Evolutionary conservation across 2,888 invertebrate species (phyloP).

Genomic region (Dorcus parallelipipedus): DNA sequence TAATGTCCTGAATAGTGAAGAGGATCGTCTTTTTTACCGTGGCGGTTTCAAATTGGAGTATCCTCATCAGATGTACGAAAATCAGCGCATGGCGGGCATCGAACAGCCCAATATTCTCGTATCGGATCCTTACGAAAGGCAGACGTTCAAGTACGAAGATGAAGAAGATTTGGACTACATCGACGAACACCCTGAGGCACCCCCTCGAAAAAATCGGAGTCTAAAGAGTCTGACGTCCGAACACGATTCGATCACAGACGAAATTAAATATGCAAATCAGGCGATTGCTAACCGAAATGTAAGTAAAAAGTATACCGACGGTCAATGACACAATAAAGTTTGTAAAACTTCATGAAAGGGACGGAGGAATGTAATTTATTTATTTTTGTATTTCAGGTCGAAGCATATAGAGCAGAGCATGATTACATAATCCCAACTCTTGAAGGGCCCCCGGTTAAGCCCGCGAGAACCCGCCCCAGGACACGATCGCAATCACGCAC

Average conservation of each 20-base stretch:
- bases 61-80: constrained; percentile 36
- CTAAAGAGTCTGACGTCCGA: constrained; percentile 45
- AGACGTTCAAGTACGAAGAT: constrained; percentile 21
- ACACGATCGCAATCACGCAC: constrained; percentile 56
- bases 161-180: constrained; percentile 20
- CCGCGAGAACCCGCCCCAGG: constrained; percentile 56
- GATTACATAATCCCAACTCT: constrained; percentile 60
- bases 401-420: constrained; percentile 64
- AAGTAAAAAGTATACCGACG: constrained; percentile 17
- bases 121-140: constrained; percentile 37
- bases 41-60: constrained; percentile 22
- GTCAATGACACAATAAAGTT: no score
- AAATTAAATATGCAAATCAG: constrained; percentile 19
- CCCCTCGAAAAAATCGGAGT: constrained; percentile 43
- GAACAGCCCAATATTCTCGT: constrained; percentile 53
- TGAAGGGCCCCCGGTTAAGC: constrained; percentile 55
- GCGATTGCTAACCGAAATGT: constrained; percentile 30
- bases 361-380: neutral
- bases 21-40: constrained; percentile 31
- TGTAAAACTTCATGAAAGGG: no score
- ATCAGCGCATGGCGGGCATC: constrained; percentile 52
- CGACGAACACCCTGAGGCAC: constrained; percentile 38
- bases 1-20: constrained; percentile 41
- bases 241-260: constrained; percentile 37
- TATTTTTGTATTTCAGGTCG: constrained; percentile 53